Evolutionary conservation across 1,140 invertebrate genomes (phyloP).

Genomic region (Mactra quadrangularis): DNA sequence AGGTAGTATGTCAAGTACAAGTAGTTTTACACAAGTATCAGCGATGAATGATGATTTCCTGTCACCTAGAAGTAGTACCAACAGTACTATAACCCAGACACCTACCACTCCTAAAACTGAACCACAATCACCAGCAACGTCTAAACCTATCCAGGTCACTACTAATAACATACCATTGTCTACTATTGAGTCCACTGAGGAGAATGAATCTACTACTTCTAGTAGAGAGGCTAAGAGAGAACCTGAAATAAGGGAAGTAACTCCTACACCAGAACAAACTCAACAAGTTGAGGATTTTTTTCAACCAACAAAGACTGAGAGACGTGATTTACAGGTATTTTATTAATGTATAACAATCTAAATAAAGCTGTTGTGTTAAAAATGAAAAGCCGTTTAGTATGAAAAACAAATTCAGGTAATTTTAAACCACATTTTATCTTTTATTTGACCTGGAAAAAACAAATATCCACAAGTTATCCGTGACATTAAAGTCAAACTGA

Average conservation of each 20-base stretch:
- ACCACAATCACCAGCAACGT: slow-evolving; percentile 36
- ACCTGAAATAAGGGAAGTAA: slow-evolving; percentile 47
- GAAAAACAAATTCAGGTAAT: too few species aligned
- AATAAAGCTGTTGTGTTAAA: too few species aligned
- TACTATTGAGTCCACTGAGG: slow-evolving; percentile 67
- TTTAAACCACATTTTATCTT: too few species aligned
- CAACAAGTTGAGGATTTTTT: slow-evolving; percentile 64
- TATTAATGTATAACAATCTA: too few species aligned
- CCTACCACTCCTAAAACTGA: slow-evolving; percentile 62
- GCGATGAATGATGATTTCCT: slow-evolving; percentile 77
- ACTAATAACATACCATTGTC: slow-evolving; percentile 74
- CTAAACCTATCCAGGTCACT: slow-evolving; percentile 62
- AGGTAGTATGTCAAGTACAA: slow-evolving; percentile 74
- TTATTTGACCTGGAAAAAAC: too few species aligned
- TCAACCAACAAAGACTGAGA: slow-evolving; percentile 26
- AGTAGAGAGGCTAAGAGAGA: slow-evolving; percentile 61
- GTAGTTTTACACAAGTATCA: slow-evolving; percentile 82
- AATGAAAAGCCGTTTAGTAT: too few species aligned
- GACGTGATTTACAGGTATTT: slow-evolving; percentile 34
- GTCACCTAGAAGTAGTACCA: slow-evolving; percentile 73
- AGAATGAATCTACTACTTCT: slow-evolving; percentile 72
- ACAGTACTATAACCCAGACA: slow-evolving; percentile 73
- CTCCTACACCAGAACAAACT: slow-evolving; percentile 52
- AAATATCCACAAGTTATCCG: too few species aligned
- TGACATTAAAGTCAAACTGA: too few species aligned